These are phyloP conservation scores for Poeciliopsis turneri DNA, from an alignment of 2,797 vertebrate species.

Conservation along the genomic window DNA sequence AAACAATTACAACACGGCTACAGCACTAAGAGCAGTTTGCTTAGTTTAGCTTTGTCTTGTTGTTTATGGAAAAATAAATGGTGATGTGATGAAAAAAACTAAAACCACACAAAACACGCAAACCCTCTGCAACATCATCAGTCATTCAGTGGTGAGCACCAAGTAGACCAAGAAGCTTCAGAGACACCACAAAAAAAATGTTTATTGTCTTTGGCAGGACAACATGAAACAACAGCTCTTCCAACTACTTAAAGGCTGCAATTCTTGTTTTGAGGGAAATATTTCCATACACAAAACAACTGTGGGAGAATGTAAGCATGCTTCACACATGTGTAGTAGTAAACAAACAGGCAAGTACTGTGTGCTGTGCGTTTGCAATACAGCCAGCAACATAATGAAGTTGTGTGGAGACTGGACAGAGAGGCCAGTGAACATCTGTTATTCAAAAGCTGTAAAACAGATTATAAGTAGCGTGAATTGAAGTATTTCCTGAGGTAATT, in stretches of 20 bases:
- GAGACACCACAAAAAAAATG: not conserved
- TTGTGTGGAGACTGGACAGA: not conserved
- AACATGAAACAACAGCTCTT: slow-evolving; percentile 1
- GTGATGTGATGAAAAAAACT: slow-evolving; percentile 4
- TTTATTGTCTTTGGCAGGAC: slow-evolving; percentile 6
- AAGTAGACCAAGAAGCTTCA: slow-evolving; percentile 2
- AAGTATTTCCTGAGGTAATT: not conserved
- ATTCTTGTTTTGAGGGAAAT: not conserved
- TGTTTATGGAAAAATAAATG: slow-evolving; percentile 7
- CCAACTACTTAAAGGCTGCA: not conserved
- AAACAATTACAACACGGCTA: not conserved
- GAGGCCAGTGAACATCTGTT: not conserved
- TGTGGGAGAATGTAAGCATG: not conserved
- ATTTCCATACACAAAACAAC: slow-evolving; percentile 5
- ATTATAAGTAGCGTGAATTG: not conserved
- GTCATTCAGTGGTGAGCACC: slow-evolving; percentile 4
- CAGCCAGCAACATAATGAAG: not conserved
- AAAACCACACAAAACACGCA: not conserved
- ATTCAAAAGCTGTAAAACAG: not conserved
- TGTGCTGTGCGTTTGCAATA: not conserved
- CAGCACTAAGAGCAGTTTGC: not conserved
- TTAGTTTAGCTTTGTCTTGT: slow-evolving; percentile 6
- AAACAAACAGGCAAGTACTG: not conserved
- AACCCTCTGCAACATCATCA: slow-evolving; percentile 3
- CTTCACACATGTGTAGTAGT: not conserved